Evolutionary conservation across 1,140 invertebrate genomes (phyloP).

Genomic region (Ectropis grisescens): DNA sequence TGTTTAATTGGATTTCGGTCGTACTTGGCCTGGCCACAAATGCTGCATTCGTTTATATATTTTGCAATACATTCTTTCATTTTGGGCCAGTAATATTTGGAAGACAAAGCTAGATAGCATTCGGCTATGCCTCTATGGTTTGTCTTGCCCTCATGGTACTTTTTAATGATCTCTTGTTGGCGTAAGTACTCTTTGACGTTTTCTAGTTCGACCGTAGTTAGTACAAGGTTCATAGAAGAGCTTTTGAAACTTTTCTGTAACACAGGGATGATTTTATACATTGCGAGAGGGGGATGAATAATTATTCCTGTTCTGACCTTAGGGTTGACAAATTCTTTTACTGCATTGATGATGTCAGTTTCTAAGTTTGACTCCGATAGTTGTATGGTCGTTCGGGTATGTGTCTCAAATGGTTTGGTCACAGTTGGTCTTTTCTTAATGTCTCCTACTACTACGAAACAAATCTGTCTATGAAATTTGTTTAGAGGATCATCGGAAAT

Average conservation of each 20-base stretch:
- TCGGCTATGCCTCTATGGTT: conserved; percentile 14
- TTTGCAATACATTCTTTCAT: conserved; percentile 10
- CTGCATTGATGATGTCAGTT: conserved; percentile 4
- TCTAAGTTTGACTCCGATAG: conserved; percentile 9
- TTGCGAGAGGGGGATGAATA: conserved; percentile 4
- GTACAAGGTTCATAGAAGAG: conserved; percentile 10
- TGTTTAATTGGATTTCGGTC: conserved; percentile 10
- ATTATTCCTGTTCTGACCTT: conserved; percentile 10
- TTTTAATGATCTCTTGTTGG: conserved; percentile 11
- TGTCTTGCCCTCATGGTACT: conserved; percentile 15
- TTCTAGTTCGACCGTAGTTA: conserved; percentile 5
- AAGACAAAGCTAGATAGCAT: conserved; percentile 6
- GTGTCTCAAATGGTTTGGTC: conserved; percentile 10
- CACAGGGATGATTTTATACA: conserved; percentile 8
- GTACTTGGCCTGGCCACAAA: conserved; percentile 11
- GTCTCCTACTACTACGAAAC: conserved; percentile 8
- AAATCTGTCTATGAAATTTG: conserved; percentile 9
- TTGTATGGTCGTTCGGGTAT: conserved; percentile 6
- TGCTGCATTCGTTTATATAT: conserved; percentile 8
- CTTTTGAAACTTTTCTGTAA: conserved; percentile 9
- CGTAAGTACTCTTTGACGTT: conserved; percentile 8
- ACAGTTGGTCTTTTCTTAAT: conserved; percentile 5
- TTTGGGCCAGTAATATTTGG: conserved; percentile 13
- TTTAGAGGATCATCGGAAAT: conserved; percentile 10
- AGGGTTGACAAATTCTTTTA: conserved; percentile 11